These are phyloP conservation scores for Rhagologus leucostigma DNA, from an alignment of 2,113 vertebrate species.

Conservation along the genomic window DNA sequence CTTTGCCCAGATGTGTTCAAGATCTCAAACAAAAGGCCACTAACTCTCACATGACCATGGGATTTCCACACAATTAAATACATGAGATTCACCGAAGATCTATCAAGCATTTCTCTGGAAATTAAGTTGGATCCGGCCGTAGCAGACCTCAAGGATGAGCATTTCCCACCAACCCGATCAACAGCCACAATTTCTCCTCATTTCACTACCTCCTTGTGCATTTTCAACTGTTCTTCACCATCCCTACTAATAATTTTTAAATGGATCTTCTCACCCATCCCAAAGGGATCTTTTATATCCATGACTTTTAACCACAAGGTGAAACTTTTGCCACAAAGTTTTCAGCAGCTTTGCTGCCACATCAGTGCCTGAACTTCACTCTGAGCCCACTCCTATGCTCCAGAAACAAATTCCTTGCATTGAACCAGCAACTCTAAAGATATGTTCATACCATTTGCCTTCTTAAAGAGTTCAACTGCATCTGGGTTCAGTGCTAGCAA, in stretches of 20 bases:
- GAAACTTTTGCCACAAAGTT: not conserved
- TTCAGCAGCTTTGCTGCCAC: not conserved
- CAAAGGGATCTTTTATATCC: not conserved
- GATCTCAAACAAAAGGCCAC: not conserved
- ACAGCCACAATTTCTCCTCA: not conserved
- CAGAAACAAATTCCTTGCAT: not conserved
- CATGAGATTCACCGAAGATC: not conserved
- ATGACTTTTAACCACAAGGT: not conserved
- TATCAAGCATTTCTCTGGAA: not conserved
- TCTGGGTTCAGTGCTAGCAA: constrained; percentile 94
- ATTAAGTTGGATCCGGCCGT: not conserved
- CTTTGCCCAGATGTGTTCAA: not conserved
- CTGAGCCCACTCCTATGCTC: not conserved
- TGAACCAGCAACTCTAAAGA: not conserved
- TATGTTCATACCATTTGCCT: constrained; percentile 85
- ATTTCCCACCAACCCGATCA: not conserved
- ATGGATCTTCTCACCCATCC: not conserved
- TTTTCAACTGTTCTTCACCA: not conserved
- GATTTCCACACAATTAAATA: not conserved
- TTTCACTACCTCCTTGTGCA: not conserved
- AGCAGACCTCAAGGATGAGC: not conserved
- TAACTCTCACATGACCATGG: not conserved
- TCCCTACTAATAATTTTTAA: not conserved
- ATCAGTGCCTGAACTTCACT: not conserved
- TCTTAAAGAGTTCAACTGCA: constrained; percentile 96